A percentile compares a stretch with the other conserved stretches of the same genome.
phyloP scores from a whole-genome alignment of 2,888 invertebrate species.

The Agapetus fuscipes region DNA sequence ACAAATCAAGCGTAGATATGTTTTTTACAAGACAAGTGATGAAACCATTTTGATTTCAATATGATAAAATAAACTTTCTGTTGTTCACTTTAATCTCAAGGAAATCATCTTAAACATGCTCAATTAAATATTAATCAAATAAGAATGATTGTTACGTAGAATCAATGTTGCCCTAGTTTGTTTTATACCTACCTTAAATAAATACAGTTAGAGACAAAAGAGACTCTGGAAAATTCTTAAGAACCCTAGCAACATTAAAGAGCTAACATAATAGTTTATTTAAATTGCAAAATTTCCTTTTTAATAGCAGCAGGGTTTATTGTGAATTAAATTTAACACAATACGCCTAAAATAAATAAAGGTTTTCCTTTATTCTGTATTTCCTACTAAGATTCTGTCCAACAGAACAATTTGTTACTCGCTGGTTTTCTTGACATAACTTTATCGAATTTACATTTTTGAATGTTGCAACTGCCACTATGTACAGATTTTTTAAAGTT shows the following conservation, averaged over 20 bases:
- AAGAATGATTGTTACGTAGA: constrained; percentile 11
- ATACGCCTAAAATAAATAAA: constrained; percentile 3
- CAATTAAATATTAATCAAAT: constrained; percentile 18
- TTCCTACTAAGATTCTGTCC: constrained; percentile 12
- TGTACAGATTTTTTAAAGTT: constrained; percentile 19
- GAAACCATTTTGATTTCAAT: too few relatives aligned
- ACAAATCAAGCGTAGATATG: too few relatives aligned
- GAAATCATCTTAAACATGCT: constrained; percentile 16
- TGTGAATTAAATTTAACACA: constrained; percentile 5
- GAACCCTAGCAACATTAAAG: too few relatives aligned
- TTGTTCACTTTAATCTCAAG: too few relatives aligned
- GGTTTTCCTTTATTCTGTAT: constrained; percentile 4
- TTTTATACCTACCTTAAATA: constrained; percentile 9
- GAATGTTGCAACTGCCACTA: constrained; percentile 19
- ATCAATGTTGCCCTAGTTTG: constrained; percentile 16
- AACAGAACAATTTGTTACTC: constrained; percentile 11
- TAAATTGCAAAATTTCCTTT: too few relatives aligned
- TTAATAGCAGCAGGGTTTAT: constrained; percentile 16
- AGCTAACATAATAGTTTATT: too few relatives aligned
- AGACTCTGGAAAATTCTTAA: too few relatives aligned
- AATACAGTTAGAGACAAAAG: not conserved
- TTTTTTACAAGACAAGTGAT: too few relatives aligned
- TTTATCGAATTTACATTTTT: constrained; percentile 14
- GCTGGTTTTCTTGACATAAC: constrained; percentile 11
- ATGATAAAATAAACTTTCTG: too few relatives aligned